Evolutionary conservation across 2,888 invertebrate species (phyloP), one percentile per base, ranked within the genome.

Genomic region (Hemicrepidius hirtus): DNA sequence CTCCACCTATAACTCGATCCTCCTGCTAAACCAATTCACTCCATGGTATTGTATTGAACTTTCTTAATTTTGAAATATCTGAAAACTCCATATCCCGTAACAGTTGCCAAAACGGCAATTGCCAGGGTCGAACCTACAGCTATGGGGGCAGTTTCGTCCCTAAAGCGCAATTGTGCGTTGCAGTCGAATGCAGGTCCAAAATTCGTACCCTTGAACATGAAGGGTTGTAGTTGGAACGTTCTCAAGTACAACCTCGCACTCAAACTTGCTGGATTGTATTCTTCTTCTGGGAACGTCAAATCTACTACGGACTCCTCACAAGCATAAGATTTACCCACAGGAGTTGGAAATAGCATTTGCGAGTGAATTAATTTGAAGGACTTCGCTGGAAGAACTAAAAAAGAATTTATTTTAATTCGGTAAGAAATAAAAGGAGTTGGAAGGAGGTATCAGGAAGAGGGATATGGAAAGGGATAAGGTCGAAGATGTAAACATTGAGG

Each of bases 21-120:
- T 5, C 37, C 37, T n/a, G 1, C 37, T n/a, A 49, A 40, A 60
- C 16, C 16, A 24, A 59, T 77, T 88, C 92, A 95, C 87, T 96
- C 95, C 96, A 97, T 96, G 10, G 95, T 95, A 83, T 95, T 95
- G 83, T 97, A 97, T 82, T 96, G 95, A 1, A 96, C 95, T 86
- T 96, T 96, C 88, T 96, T 96, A 57, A 96, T 91, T 86, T 95
- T 95, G 84, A 95, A 91, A 83, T 96, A 95, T 80, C 96, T 92
- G 88, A 91, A 95, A 68, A 94, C 91, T 0, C 95, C 95, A 82
- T 97, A 97, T 0, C 95, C 96, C 1, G 94, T 90, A 20, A 97
- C 90, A 0, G 95, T 96, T 13, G 93, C 89, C 0, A 96, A 89
- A 0, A 95, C 94, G 1, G 94, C 94, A 28, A 95, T 90, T 0